A percentile compares a stretch with the other conserved stretches of the same genome.
phyloP scores from a whole-genome alignment of 2,888 invertebrate genomes.

The Crossocerus cetratus region DNA sequence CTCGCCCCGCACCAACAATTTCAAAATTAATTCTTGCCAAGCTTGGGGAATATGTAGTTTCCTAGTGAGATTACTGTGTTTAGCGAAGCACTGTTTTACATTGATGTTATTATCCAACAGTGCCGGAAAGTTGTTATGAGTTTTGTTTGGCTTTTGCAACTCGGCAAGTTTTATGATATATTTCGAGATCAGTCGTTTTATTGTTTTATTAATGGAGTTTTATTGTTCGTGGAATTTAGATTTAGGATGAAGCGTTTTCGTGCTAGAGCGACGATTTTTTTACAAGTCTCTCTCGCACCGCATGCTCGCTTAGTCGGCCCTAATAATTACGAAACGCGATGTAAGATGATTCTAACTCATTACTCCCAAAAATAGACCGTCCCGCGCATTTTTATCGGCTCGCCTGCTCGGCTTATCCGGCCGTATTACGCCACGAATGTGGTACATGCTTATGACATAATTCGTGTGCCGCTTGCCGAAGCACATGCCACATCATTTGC shows the following conservation, averaged over 20 bases:
- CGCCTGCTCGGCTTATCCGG: slow-evolving; percentile 36
- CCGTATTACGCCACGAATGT: slow-evolving; percentile 34
- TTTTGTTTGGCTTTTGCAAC: background rate
- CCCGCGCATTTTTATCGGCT: slow-evolving; percentile 38
- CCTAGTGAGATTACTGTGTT: background rate
- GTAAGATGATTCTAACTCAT: slow-evolving; percentile 6
- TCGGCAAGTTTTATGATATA: no score
- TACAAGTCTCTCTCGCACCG: background rate
- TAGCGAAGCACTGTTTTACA: background rate
- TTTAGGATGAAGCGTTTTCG: no score
- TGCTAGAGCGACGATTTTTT: background rate
- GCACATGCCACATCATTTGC: slow-evolving; percentile 17
- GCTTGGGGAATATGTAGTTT: background rate
- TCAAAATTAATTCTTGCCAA: background rate
- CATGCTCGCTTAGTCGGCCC: background rate
- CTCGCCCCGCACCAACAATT: background rate
- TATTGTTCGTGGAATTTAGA: no score
- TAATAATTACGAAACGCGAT: slow-evolving; percentile 19
- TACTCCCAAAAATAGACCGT: slow-evolving; percentile 30
- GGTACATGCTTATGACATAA: slow-evolving; percentile 41
- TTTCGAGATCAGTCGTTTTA: background rate
- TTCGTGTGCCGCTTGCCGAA: slow-evolving; percentile 23
- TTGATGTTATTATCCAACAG: background rate
- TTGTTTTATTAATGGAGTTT: background rate
- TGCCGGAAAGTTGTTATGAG: background rate